Conservation (phyloP, 2,888 invertebrate genomes). For the Pemphredon lugubris region DNA sequence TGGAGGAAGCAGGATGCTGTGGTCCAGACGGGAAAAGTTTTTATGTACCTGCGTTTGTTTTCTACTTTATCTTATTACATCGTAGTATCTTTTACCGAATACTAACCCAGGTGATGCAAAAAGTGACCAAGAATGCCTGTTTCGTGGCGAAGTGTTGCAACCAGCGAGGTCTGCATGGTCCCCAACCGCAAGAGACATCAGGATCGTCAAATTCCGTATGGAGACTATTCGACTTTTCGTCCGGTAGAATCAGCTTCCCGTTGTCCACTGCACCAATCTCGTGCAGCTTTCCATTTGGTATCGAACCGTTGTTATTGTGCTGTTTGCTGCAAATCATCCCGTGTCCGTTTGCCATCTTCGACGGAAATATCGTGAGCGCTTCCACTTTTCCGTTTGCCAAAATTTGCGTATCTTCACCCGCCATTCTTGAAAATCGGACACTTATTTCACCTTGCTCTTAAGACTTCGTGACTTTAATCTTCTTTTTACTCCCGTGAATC, state of each 20-base stretch:
- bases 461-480: background rate
- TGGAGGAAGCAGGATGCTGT: no score
- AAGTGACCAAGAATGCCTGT: conserved; percentile 93
- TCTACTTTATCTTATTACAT: no score
- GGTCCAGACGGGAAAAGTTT: no score
- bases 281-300: conserved; percentile 73
- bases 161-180: conserved; percentile 89
- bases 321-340: conserved; percentile 72
- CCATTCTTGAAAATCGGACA: no score
- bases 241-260: conserved; percentile 71
- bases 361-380: conserved; percentile 76
- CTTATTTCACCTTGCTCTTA: background rate
- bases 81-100: no score
- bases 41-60: no score
- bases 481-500: background rate
- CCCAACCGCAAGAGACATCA: conserved; percentile 89
- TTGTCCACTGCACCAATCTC: conserved; percentile 72
- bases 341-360: conserved; percentile 75
- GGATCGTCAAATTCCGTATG: conserved; percentile 79
- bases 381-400: conserved; percentile 73
- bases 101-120: conserved; percentile 91
- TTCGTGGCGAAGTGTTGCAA: conserved; percentile 92
- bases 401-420: conserved; percentile 76
- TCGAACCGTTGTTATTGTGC: conserved; percentile 75
- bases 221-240: conserved; percentile 73